These are phyloP conservation scores for Passer domesticus DNA, from an alignment of 2,113 vertebrate species.

Conservation along the genomic window DNA sequence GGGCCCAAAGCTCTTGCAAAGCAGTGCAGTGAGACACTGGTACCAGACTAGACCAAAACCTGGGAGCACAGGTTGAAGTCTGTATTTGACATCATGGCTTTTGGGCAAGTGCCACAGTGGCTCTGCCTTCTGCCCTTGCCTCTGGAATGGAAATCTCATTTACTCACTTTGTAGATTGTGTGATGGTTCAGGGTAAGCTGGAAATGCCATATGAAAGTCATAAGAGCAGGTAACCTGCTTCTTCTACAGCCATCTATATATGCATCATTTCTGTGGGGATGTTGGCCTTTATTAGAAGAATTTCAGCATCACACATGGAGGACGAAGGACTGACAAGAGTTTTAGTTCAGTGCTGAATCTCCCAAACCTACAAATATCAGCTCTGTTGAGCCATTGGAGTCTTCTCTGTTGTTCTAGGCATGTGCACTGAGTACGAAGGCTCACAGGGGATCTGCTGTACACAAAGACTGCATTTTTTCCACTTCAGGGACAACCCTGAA, in stretches of 20 bases:
- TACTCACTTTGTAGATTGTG: neutral
- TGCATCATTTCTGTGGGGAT: fast-evolving
- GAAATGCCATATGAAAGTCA: neutral
- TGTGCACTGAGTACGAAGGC: neutral
- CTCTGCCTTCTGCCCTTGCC: neutral
- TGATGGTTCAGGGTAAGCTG: neutral
- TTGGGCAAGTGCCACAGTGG: neutral
- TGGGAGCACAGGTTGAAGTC: too few species aligned
- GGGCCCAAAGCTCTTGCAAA: neutral
- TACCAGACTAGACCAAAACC: neutral
- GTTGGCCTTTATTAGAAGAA: neutral
- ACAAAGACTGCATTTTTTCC: neutral
- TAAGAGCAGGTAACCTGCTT: neutral
- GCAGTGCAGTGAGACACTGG: neutral
- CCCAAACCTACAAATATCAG: neutral
- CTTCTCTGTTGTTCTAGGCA: neutral
- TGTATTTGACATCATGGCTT: neutral
- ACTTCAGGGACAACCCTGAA: neutral
- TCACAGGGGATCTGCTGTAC: neutral
- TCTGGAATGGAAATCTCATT: neutral
- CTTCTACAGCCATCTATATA: neutral
- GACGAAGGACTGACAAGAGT: neutral
- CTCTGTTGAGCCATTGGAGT: neutral
- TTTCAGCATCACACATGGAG: neutral
- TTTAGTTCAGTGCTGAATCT: neutral